Percentiles rank a stretch among this genome's conserved stretches.
phyloP scores from a whole-genome alignment of 2,113 vertebrate genomes.

The Strix uralensis region DNA sequence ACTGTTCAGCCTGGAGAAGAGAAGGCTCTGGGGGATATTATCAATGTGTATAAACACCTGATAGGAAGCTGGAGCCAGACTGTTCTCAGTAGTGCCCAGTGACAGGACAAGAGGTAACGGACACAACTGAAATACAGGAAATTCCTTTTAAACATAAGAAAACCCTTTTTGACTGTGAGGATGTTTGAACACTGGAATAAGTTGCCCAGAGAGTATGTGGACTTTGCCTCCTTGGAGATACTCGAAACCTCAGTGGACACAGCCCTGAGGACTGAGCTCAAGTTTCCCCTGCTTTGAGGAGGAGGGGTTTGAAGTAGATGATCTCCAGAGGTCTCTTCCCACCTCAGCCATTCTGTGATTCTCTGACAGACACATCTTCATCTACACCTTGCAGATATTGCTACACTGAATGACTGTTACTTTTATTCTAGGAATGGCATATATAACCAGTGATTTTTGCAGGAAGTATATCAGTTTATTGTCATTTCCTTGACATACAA shows the following conservation, averaged over 20 bases:
- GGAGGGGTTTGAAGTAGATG: background rate
- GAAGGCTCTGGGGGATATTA: background rate
- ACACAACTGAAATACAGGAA: background rate
- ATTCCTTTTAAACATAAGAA: background rate
- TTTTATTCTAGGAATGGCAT: background rate
- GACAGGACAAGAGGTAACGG: background rate
- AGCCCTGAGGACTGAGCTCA: background rate
- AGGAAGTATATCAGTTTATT: background rate
- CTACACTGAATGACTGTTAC: background rate
- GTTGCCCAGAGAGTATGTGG: background rate
- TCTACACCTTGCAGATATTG: background rate
- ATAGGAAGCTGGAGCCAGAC: background rate
- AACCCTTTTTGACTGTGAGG: background rate
- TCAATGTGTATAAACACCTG: background rate
- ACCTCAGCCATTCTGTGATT: background rate
- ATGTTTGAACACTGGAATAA: background rate
- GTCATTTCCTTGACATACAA: slow-evolving; percentile 1
- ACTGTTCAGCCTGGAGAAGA: background rate
- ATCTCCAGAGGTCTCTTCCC: background rate
- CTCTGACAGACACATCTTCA: background rate
- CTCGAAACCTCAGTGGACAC: background rate
- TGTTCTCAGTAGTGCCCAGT: background rate
- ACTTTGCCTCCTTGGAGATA: background rate
- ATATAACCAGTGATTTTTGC: background rate
- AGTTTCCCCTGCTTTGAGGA: background rate